Percentiles rank a stretch among this genome's conserved stretches.
Evolutionary conservation across 2,888 invertebrate species (phyloP).

Genomic region (Lypha dubia): DNA sequence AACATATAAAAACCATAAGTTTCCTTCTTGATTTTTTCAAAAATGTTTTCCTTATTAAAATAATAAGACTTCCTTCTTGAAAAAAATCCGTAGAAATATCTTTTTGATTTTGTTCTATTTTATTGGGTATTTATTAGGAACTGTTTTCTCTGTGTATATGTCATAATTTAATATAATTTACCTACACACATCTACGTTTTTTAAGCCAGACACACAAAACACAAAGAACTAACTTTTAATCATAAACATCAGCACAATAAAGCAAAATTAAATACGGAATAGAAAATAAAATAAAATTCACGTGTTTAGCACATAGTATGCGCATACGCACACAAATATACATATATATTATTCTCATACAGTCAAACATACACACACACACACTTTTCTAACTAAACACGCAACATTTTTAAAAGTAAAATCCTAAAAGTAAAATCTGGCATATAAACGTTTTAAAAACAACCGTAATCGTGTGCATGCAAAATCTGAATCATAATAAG

Average conservation of each 20-base stretch:
- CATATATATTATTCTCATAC: neutral
- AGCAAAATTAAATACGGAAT: neutral
- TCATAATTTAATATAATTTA: too few relatives aligned
- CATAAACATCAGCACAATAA: neutral
- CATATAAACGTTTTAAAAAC: neutral
- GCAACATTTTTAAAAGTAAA: slow-evolving; percentile 26
- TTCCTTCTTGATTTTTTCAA: too few relatives aligned
- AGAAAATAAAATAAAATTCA: slow-evolving; percentile 47
- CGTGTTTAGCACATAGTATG: slow-evolving; percentile 54
- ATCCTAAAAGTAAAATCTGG: neutral
- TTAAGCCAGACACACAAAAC: neutral
- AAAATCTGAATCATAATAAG: slow-evolving; percentile 5
- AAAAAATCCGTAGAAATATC: too few relatives aligned
- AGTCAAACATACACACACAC: neutral
- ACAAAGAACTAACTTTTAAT: neutral
- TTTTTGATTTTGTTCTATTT: too few relatives aligned
- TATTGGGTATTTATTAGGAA: too few relatives aligned
- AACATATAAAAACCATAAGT: too few relatives aligned
- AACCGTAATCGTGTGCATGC: slow-evolving; percentile 2
- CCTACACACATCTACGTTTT: neutral
- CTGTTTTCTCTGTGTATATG: too few relatives aligned
- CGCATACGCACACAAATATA: slow-evolving; percentile 53
- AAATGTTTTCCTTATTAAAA: too few relatives aligned
- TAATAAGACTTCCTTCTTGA: too few relatives aligned
- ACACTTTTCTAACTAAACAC: slow-evolving; percentile 13